Evolutionary conservation across 2,888 invertebrate genomes (phyloP), one percentile per base, ranked within the genome.

Genomic region (Bibio marci): DNA sequence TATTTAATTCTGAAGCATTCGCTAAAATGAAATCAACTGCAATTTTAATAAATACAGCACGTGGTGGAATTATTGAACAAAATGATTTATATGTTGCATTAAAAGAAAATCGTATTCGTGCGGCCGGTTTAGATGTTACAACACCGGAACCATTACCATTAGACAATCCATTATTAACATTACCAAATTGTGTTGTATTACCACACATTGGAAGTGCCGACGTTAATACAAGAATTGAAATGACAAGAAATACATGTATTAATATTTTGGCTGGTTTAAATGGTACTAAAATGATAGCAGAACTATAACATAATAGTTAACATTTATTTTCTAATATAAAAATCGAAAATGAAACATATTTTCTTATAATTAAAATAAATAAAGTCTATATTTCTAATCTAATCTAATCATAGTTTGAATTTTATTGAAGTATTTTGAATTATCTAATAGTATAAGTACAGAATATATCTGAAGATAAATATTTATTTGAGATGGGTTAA

Each of bases 131-230:
- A 22, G 94, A 94, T 64, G 92, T 94, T 1, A 88, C 81, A 44
- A 78, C 78, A 2, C 91, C 91, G 0, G 92, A 94, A 56, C 92
- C 92, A 0, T 61, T 94, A 41, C 87, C 90, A 0, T 53, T 80
- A 5, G 73, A 85, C 48, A 76, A 72, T 60, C 77, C 78, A 2
- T 63, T 94, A 17, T 69, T 87, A 17, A 71, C 71, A 42, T 56
- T 91, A 19, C 65, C 73, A 30, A 94, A 94, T 58, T 85, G 88
- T 57, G 65, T 70, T 3, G 53, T 71, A 48, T 49, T 92, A 37
- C 95, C 95, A 2, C 95, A 97, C 56, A 87, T 97, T 51, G 95
- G 88, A 27, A 94, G 92, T 64, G 92, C 94, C 4, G 75, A 83
- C 2, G 70, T 73, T 38, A 76, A 80, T 56, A 76, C 90, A 0